Percentiles rank a stretch among this genome's conserved stretches.
phyloP scores from a whole-genome alignment of 2,113 vertebrate species.

The Miniopterus natalensis region DNA sequence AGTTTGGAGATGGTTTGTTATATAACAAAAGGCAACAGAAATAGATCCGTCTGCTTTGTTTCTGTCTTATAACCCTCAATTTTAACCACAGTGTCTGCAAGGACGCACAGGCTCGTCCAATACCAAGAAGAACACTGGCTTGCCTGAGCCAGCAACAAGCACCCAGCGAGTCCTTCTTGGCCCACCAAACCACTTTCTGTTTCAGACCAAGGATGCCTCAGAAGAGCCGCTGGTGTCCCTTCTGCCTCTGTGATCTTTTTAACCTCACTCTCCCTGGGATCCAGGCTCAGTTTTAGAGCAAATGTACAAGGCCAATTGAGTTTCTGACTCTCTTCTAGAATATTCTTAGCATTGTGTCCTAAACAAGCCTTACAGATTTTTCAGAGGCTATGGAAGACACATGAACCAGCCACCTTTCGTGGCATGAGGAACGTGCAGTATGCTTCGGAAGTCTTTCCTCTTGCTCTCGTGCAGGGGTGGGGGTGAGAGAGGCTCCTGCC shows the following conservation, averaged over 20 bases:
- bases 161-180: background rate
- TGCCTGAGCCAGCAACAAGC: no score
- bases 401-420: background rate
- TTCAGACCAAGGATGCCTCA: background rate
- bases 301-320: background rate
- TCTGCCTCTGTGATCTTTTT: background rate
- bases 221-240: background rate
- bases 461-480: background rate
- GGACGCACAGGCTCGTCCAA: background rate
- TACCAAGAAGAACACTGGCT: background rate
- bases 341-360: background rate
- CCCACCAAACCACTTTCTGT: background rate
- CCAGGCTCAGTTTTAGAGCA: background rate
- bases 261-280: background rate
- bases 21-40: background rate
- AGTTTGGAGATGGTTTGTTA: background rate
- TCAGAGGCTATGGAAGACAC: background rate
- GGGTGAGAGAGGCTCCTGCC: background rate
- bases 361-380: background rate
- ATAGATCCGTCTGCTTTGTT: background rate
- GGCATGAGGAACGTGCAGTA: no score
- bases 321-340: slow-evolving; percentile 8
- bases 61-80: background rate
- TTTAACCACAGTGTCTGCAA: background rate
- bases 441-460: background rate